Conservation (phyloP, 1,140 invertebrate genomes). For the Pseudomyrmex flavicornis region DNA sequence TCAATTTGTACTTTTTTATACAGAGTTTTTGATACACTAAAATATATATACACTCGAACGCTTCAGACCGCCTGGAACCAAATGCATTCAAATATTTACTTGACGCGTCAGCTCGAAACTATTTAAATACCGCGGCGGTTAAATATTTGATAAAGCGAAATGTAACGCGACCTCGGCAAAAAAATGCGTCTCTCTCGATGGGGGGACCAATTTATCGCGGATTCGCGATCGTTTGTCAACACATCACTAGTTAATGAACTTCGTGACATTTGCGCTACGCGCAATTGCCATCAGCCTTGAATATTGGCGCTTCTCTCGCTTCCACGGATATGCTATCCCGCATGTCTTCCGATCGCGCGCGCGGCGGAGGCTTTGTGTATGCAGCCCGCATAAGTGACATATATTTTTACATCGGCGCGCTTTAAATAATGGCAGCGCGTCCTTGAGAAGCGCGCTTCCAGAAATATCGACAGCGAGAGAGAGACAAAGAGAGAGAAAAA, state of each 20-base stretch:
- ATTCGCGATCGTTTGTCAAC: constrained; percentile 22
- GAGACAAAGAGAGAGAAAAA: background rate
- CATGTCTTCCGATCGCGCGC: constrained; percentile 30
- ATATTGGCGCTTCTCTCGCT: constrained; percentile 28
- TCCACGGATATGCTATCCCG: background rate
- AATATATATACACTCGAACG: too few relatives aligned
- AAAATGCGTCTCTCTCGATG: background rate
- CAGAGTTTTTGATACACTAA: too few relatives aligned
- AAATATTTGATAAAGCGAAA: constrained; percentile 19
- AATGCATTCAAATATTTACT: constrained; percentile 18
- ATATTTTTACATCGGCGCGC: constrained; percentile 53
- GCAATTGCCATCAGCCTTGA: background rate
- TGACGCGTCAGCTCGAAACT: background rate
- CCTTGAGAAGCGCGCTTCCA: constrained; percentile 53
- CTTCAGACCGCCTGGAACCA: too few relatives aligned
- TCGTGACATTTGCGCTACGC: constrained; percentile 22
- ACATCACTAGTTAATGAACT: constrained; percentile 42
- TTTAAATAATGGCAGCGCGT: constrained; percentile 52
- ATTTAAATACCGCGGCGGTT: background rate
- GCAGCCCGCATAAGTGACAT: constrained; percentile 29
- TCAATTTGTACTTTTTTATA: too few relatives aligned
- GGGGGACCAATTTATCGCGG: background rate
- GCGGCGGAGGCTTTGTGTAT: constrained; percentile 23
- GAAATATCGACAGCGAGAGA: constrained; percentile 50
- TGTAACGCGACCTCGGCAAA: background rate